A percentile compares a stretch with the other conserved stretches of the same genome.
phyloP scores from a whole-genome alignment of 1,140 invertebrate genomes.

The Drosophila funebris region DNA sequence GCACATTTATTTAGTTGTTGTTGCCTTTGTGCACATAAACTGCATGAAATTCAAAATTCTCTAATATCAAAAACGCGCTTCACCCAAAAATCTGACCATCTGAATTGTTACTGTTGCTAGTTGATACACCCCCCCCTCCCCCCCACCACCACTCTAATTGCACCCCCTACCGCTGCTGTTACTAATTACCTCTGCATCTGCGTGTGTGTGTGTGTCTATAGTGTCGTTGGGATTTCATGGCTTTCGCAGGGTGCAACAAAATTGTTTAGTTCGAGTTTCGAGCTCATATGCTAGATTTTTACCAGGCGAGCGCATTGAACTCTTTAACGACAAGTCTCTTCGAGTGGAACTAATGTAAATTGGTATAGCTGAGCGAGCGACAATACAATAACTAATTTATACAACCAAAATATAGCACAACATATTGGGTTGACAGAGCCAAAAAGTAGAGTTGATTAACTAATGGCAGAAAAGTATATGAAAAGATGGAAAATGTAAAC shows the following conservation, averaged over 20 bases:
- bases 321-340: constrained; percentile 29
- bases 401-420: neutral
- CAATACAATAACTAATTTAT: neutral
- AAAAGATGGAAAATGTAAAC: too few species aligned
- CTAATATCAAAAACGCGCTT: neutral
- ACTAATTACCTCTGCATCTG: constrained; percentile 44
- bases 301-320: constrained; percentile 29
- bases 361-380: constrained; percentile 21
- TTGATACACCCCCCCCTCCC: neutral
- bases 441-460: too few species aligned
- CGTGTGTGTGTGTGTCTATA: constrained; percentile 22
- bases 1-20: constrained; percentile 32
- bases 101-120: constrained; percentile 12
- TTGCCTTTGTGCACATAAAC: constrained; percentile 26
- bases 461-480: too few species aligned
- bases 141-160: neutral
- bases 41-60: constrained; percentile 44
- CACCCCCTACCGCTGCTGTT: neutral
- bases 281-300: constrained; percentile 35
- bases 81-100: constrained; percentile 24
- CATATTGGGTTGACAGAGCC: too few species aligned
- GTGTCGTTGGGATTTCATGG: neutral
- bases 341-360: constrained; percentile 49
- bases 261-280: constrained; percentile 3
- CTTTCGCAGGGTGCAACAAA: neutral